These are phyloP conservation scores for Epirrita christyi DNA, from an alignment of 2,888 invertebrate species.

Conservation along the genomic window DNA sequence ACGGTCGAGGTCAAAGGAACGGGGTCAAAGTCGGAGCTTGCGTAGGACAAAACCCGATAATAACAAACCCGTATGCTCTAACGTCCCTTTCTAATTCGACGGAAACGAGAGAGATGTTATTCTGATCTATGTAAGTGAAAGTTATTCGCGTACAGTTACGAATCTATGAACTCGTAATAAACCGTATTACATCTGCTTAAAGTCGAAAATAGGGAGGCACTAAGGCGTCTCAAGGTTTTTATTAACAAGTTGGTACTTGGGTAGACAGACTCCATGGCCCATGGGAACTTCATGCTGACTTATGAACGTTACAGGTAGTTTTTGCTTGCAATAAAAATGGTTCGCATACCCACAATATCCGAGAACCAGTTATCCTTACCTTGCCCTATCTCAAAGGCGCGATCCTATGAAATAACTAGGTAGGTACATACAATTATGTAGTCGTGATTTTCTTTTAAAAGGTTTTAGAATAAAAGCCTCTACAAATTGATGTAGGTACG, in stretches of 20 bases:
- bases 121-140: constrained; percentile 33
- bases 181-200: constrained; percentile 1
- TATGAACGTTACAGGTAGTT: constrained; percentile 3
- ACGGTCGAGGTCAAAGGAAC: constrained; percentile 70
- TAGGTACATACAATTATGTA: too few species aligned
- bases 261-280: too few species aligned
- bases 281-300: constrained; percentile 6
- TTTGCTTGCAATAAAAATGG: constrained; percentile 4
- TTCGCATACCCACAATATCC: constrained; percentile 12
- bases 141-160: constrained; percentile 25
- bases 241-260: not conserved
- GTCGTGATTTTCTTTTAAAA: too few species aligned
- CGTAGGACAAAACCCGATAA: constrained; percentile 52
- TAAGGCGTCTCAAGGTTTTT: constrained; percentile 16
- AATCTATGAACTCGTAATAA: not conserved
- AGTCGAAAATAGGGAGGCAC: constrained; percentile 6
- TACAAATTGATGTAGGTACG: too few species aligned
- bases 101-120: constrained; percentile 31
- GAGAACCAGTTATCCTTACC: too few species aligned
- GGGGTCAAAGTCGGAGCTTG: constrained; percentile 73
- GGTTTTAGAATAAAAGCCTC: too few species aligned
- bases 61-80: constrained; percentile 32
- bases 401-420: too few species aligned
- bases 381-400: too few species aligned
- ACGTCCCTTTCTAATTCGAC: constrained; percentile 35